Conservation (phyloP, 2,888 invertebrate genomes). For the Bhutanitis thaidina region DNA sequence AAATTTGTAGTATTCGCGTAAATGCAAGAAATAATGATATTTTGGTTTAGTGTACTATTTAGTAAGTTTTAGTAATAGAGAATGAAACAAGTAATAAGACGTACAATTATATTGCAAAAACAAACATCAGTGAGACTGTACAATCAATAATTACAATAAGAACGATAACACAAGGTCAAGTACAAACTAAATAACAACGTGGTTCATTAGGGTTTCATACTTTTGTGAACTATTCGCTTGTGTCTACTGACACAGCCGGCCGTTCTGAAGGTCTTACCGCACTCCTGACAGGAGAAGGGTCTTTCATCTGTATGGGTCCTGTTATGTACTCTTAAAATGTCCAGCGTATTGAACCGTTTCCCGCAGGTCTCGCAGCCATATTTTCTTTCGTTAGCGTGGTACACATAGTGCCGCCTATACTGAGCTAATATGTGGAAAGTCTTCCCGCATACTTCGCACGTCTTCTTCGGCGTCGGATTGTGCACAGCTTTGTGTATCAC, state of each 20-base stretch:
- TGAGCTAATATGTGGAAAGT: slow-evolving; percentile 73
- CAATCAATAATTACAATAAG: slow-evolving; percentile 10
- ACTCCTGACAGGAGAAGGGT: slow-evolving; percentile 65
- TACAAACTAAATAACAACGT: slow-evolving; percentile 28
- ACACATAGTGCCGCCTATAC: slow-evolving; percentile 70
- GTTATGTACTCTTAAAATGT: slow-evolving; percentile 71
- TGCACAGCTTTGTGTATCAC: slow-evolving; percentile 67
- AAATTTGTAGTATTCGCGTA: too few species aligned
- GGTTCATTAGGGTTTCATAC: slow-evolving; percentile 5
- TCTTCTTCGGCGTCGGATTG: slow-evolving; percentile 67
- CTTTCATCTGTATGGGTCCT: slow-evolving; percentile 72
- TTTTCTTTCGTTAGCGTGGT: slow-evolving; percentile 76
- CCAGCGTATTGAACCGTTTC: slow-evolving; percentile 74
- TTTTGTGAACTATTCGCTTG: slow-evolving; percentile 61
- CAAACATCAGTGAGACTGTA: slow-evolving; percentile 1
- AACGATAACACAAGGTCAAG: slow-evolving; percentile 27
- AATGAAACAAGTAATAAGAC: not conserved
- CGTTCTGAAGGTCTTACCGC: slow-evolving; percentile 71
- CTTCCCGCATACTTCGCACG: slow-evolving; percentile 76
- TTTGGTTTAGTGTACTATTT: too few species aligned
- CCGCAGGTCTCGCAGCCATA: slow-evolving; percentile 74
- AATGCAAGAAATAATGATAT: too few species aligned
- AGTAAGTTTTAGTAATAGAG: too few species aligned
- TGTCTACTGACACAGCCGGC: slow-evolving; percentile 73
- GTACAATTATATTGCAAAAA: slow-evolving; percentile 12